Percentiles rank a stretch among this genome's conserved stretches.
These are phyloP conservation scores for Aptenodytes patagonicus DNA, from an alignment of 2,113 vertebrate species.

Conservation along the genomic window DNA sequence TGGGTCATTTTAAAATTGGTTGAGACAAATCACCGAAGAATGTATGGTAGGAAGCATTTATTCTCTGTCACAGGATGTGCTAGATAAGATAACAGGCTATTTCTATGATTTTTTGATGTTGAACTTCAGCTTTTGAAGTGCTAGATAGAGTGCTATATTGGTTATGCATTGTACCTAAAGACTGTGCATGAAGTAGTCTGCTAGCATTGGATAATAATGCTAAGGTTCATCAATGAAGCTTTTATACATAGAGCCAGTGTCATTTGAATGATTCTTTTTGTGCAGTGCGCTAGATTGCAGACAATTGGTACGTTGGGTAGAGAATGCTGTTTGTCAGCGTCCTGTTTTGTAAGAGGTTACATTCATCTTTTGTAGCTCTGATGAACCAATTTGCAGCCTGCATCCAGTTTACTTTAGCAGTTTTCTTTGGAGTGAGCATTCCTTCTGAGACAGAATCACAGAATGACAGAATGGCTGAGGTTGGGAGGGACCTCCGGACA, in stretches of 20 bases:
- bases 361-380: not conserved
- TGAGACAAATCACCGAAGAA: not conserved
- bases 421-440: not conserved
- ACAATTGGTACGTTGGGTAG: accelerated
- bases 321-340: not conserved
- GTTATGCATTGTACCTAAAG: not conserved
- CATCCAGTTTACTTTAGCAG: not conserved
- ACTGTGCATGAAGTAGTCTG: not conserved
- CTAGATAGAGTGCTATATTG: not conserved
- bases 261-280: not conserved
- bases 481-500: not conserved
- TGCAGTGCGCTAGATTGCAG: not conserved
- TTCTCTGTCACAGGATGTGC: not conserved
- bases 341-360: not conserved
- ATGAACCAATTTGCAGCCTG: not conserved
- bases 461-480: not conserved
- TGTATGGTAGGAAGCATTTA: not conserved
- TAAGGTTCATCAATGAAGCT: not conserved
- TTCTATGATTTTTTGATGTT: not conserved
- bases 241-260: not conserved
- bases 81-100: not conserved
- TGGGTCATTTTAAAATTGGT: not conserved
- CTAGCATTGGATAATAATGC: not conserved
- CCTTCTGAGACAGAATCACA: not conserved
- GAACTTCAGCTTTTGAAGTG: not conserved